These are phyloP conservation scores for Centropus unirufus DNA, from an alignment of 2,113 vertebrate species.

Conservation along the genomic window DNA sequence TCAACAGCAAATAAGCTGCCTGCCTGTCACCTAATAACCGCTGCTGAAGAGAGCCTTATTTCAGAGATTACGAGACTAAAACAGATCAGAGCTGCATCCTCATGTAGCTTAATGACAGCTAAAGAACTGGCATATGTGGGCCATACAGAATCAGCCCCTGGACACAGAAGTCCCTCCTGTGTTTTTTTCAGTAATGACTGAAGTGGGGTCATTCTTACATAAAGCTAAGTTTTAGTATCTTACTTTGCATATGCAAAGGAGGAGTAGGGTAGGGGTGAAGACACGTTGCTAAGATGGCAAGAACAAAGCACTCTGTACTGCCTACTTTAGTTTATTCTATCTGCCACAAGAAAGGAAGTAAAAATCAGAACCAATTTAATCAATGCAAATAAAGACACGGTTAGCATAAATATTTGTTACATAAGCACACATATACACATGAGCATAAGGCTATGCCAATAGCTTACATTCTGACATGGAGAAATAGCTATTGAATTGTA, in stretches of 20 bases:
- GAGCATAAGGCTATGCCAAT: background rate
- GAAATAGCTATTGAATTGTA: slow-evolving; percentile 29
- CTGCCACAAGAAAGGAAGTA: too few species aligned
- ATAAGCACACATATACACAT: background rate
- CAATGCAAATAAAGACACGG: background rate
- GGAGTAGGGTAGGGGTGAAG: background rate
- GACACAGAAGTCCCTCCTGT: background rate
- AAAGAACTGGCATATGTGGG: background rate
- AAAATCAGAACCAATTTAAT: background rate
- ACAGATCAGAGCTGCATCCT: background rate
- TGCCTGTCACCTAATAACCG: background rate
- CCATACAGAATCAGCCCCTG: background rate
- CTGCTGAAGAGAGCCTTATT: background rate
- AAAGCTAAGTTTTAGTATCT: background rate
- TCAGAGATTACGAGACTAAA: background rate
- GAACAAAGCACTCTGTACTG: background rate
- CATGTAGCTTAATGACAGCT: background rate
- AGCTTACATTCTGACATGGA: background rate
- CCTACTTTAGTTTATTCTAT: background rate
- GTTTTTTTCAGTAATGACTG: background rate
- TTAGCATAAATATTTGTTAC: background rate
- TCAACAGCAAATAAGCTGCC: background rate
- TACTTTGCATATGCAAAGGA: background rate
- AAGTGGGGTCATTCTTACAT: background rate
- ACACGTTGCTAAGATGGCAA: background rate